These are phyloP conservation scores for Brachionus manjavacas DNA, from an alignment of 1,140 invertebrate species.

Conservation along the genomic window DNA sequence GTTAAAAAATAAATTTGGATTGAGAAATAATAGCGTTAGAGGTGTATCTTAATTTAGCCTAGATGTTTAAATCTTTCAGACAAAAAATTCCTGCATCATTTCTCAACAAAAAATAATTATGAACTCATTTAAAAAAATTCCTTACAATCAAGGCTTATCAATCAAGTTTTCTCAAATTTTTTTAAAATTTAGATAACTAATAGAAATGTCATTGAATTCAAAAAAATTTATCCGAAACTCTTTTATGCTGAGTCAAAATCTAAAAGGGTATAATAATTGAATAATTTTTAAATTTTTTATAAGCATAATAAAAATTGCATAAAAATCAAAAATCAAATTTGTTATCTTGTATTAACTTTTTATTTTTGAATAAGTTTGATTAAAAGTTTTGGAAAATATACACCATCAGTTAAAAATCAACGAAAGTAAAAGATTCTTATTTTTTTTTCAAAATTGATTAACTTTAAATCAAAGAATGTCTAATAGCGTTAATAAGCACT, in stretches of 20 bases:
- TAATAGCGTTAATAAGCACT: constrained; percentile 20
- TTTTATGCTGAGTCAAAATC: not conserved
- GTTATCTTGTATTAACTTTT: not conserved
- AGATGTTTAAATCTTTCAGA: not conserved
- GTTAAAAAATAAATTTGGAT: too few species aligned
- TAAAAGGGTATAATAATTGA: not conserved
- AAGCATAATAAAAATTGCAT: too few species aligned
- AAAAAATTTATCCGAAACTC: not conserved
- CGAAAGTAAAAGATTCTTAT: not conserved
- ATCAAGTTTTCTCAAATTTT: not conserved
- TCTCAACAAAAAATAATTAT: not conserved
- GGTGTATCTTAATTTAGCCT: not conserved
- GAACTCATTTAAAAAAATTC: not conserved
- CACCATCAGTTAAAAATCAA: not conserved
- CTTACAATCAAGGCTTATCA: not conserved
- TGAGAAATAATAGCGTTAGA: not conserved
- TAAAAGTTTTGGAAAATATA: not conserved
- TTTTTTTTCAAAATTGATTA: not conserved
- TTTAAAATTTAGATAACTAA: not conserved
- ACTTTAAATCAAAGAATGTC: not conserved
- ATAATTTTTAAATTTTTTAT: not conserved
- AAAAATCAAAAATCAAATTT: not conserved
- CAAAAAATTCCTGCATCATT: not conserved
- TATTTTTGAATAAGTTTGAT: not conserved
- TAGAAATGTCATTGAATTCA: not conserved